Percentiles rank a stretch among this genome's conserved stretches.
Conservation (phyloP, 2,888 invertebrate species). For the Eupithecia subumbrata region DNA sequence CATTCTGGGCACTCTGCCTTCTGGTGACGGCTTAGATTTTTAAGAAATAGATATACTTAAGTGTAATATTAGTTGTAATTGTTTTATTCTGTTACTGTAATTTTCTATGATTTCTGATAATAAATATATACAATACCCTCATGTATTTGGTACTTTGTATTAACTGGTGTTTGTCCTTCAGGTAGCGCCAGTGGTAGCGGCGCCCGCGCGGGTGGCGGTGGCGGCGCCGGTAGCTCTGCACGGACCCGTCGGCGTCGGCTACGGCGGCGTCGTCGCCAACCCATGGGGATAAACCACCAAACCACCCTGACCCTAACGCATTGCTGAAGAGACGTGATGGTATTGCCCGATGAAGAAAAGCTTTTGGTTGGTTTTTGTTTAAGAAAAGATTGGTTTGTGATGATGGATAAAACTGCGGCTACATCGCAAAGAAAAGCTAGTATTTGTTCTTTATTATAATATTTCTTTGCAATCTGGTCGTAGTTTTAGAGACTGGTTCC, state of each 20-base stretch:
- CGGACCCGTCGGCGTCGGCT: slow-evolving; percentile 13
- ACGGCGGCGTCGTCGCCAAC: slow-evolving; percentile 56
- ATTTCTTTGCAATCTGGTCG: slow-evolving; percentile 54
- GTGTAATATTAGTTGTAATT: too few species aligned
- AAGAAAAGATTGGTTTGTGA: slow-evolving; percentile 29
- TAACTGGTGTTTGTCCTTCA: neutral
- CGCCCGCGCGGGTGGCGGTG: slow-evolving; percentile 29
- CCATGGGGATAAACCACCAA: slow-evolving; percentile 70
- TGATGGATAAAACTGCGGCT: slow-evolving; percentile 48
- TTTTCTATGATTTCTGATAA: too few species aligned
- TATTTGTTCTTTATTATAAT: slow-evolving; percentile 31
- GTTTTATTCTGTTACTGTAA: too few species aligned
- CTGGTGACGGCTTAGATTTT: too few species aligned
- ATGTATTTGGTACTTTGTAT: too few species aligned
- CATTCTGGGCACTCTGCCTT: too few species aligned
- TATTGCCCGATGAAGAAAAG: slow-evolving; percentile 19
- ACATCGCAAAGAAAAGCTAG: slow-evolving; percentile 48
- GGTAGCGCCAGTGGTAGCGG: slow-evolving; percentile 62
- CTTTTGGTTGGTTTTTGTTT: slow-evolving; percentile 24
- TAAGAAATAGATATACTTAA: too few species aligned
- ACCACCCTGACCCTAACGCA: slow-evolving; percentile 31
- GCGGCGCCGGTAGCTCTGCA: slow-evolving; percentile 46
- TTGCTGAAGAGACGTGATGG: slow-evolving; percentile 47
- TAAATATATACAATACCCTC: too few species aligned
- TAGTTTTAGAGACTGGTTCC: slow-evolving; percentile 47